Conservation (phyloP, 1,140 invertebrate species). For the Cardiocondyla obscurior region DNA sequence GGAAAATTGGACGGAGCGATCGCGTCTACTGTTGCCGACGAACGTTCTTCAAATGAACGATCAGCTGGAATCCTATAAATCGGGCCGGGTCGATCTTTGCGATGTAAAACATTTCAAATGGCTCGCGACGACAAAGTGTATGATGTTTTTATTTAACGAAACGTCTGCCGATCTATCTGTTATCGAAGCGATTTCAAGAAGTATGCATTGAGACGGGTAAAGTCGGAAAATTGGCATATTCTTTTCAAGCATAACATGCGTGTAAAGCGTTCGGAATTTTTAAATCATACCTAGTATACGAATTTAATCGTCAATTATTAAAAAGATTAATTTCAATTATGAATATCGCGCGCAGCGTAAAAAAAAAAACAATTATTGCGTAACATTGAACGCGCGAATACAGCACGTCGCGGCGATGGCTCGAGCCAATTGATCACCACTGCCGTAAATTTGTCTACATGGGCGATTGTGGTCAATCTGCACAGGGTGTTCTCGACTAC, state of each 20-base stretch:
- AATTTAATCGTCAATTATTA: background rate
- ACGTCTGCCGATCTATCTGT: background rate
- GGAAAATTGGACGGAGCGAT: slow-evolving; percentile 74
- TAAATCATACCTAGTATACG: background rate
- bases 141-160: slow-evolving; percentile 14
- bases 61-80: slow-evolving; percentile 66
- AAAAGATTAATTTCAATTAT: slow-evolving; percentile 1
- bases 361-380: slow-evolving; percentile 17
- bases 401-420: background rate
- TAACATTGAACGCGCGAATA: background rate
- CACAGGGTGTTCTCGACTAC: slow-evolving; percentile 57
- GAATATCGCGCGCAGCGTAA: background rate
- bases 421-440: slow-evolving; percentile 76
- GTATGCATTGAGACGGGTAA: background rate
- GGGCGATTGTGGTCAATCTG: slow-evolving; percentile 82
- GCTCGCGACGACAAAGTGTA: background rate
- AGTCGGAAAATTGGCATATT: background rate
- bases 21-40: slow-evolving; percentile 56
- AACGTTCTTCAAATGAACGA: slow-evolving; percentile 72
- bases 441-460: slow-evolving; percentile 82
- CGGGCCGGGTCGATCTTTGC: slow-evolving; percentile 24
- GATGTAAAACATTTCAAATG: slow-evolving; percentile 55
- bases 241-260: background rate
- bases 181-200: background rate
- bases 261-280: background rate